Conservation (phyloP, 2,888 invertebrate genomes). For the Apantesis nais region DNA sequence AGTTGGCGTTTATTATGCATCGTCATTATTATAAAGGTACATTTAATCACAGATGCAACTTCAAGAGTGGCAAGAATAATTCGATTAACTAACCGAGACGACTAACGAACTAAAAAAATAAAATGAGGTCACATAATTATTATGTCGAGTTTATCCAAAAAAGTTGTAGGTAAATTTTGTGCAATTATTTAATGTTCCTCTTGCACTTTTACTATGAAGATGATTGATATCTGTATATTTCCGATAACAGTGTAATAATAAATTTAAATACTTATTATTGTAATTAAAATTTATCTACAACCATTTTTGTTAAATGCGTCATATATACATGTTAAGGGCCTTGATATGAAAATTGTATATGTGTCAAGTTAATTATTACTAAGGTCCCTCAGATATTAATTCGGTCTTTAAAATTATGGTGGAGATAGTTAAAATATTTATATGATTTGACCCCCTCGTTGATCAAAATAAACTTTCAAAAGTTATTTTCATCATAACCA, state of each 20-base stretch:
- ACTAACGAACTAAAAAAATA: too few relatives aligned
- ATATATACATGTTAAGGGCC: constrained; percentile 25
- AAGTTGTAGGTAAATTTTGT: constrained; percentile 60
- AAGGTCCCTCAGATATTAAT: constrained; percentile 1
- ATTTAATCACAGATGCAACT: constrained; percentile 76
- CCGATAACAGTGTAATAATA: constrained; percentile 1
- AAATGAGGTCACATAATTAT: constrained; percentile 29
- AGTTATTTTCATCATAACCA: constrained; percentile 41
- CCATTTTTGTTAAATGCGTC: constrained; percentile 46
- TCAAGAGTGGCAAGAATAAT: constrained; percentile 67
- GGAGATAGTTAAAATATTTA: constrained; percentile 5
- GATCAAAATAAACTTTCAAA: constrained; percentile 18
- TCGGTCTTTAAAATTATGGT: constrained; percentile 14
- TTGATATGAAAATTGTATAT: background rate
- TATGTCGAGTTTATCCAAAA: constrained; percentile 34
- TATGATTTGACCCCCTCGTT: constrained; percentile 15
- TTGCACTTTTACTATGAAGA: constrained; percentile 21
- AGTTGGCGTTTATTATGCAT: constrained; percentile 55
- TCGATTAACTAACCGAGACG: constrained; percentile 31
- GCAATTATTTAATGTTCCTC: constrained; percentile 25
- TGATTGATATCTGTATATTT: constrained; percentile 5
- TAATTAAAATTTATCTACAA: constrained; percentile 60
- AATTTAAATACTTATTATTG: background rate
- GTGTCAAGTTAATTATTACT: background rate
- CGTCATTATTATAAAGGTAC: constrained; percentile 56